Evolutionary conservation across 2,113 vertebrate genomes (phyloP).

Genomic region (Acrocephalus arundinaceus): DNA sequence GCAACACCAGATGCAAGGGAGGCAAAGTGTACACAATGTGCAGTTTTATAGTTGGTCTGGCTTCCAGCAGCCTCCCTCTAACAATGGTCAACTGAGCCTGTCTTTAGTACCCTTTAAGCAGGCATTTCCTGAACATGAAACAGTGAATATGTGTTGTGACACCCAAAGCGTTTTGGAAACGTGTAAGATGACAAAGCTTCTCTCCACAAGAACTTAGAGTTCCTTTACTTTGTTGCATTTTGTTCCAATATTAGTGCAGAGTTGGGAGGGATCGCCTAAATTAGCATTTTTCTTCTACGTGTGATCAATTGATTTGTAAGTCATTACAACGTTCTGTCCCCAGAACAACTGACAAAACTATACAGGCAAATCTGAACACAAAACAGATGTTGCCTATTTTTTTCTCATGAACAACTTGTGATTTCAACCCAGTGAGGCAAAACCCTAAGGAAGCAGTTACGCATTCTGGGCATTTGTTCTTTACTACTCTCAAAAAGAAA

Average conservation of each 20-base stretch:
- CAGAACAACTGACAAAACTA: background rate
- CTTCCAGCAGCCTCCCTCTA: slow-evolving; percentile 1
- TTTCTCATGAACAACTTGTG: background rate
- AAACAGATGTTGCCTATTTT: slow-evolving; percentile 8
- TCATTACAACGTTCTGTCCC: background rate
- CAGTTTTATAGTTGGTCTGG: background rate
- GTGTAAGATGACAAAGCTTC: background rate
- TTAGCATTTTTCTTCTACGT: background rate
- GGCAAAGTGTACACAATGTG: background rate
- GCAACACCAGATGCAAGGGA: slow-evolving; percentile 26
- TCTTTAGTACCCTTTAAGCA: background rate
- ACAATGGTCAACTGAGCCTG: background rate
- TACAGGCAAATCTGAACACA: background rate
- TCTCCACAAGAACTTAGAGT: background rate
- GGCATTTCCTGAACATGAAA: background rate
- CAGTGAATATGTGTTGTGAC: background rate
- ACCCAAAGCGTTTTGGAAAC: background rate
- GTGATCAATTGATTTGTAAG: background rate
- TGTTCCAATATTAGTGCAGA: background rate
- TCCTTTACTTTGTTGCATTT: background rate
- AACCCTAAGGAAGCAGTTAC: background rate
- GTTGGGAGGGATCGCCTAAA: background rate
- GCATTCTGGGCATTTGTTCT: background rate
- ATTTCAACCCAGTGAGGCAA: background rate
- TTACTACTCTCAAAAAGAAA: background rate